Base-by-base conservation (phyloP, 1,140 invertebrate species). In the Adoxophyes honmai region DNA sequence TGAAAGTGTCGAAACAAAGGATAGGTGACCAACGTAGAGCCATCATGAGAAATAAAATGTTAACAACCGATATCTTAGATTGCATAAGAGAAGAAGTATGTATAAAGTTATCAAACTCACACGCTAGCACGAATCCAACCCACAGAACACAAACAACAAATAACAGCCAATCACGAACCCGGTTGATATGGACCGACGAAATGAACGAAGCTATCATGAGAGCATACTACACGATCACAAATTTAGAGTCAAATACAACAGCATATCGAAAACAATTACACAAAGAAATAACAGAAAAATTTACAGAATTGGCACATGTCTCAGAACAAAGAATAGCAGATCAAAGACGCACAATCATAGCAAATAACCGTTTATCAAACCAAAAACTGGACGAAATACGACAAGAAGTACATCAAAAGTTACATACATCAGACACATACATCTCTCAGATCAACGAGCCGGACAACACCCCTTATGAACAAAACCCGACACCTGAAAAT, bases 31-130 rank as follows among this genome's bases (percentile, higher is more conserved):
- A 59, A 36, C 8, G 55, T 5, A 55, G 60, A 39, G 33, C 54
- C 6, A 64, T 68, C 15, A 18, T 55, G 1, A 51, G 37, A 16
- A 64, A 64, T 54, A 64, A 68, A 53, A 21, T 59, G 0, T 11
- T 64, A 11, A 33, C 62, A 13, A n/a, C 54, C 21, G 9, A 54
- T 21, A 13, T n/a, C n/a, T n/a, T n/a, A 6, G 18, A n/a, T 68
- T 5, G 35, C 6, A 36, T 3, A 36, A 8, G 4, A n/a, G 10
- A 36, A 9, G 4, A 36, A 36, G 9, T 4, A n/a, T n/a, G 35
- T 9, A 0, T 9, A 36, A 36, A 36, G 13, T n/a, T 9, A 36
- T n/a, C 10, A n/a, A 9, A 36, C 10, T n/a, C 2, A 36, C 8
- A 1, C 35, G 1, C 11, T n/a, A 2, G 8, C 8, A 5, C 4